These are phyloP conservation scores for Drosophila athabasca DNA, from an alignment of 1,140 invertebrate species.

Conservation along the genomic window DNA sequence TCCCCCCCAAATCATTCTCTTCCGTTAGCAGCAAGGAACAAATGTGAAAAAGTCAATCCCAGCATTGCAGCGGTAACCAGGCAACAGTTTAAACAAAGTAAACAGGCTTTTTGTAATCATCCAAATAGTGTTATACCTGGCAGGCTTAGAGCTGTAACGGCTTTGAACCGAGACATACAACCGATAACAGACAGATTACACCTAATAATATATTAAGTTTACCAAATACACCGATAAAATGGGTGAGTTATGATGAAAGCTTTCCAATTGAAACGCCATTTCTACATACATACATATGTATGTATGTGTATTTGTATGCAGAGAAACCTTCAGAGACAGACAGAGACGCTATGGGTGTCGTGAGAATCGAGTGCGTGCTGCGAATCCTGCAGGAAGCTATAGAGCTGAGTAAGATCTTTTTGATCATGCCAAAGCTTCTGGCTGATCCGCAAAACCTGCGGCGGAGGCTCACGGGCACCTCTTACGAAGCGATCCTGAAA, in stretches of 20 bases:
- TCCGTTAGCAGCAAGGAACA: background rate
- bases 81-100: constrained; percentile 43
- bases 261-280: no score
- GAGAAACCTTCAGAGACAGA: background rate
- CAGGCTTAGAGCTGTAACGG: constrained; percentile 11
- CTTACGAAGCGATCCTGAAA: constrained; percentile 29
- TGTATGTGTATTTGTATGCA: no score
- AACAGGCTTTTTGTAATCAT: constrained; percentile 5
- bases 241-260: constrained; percentile 13
- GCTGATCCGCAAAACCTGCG: constrained; percentile 23
- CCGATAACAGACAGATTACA: constrained; percentile 4
- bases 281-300: no score
- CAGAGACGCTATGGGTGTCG: constrained; percentile 18
- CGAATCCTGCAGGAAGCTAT: constrained; percentile 27
- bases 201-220: background rate
- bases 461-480: constrained; percentile 8
- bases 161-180: constrained; percentile 10
- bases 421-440: constrained; percentile 51
- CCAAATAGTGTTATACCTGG: constrained; percentile 15
- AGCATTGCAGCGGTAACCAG: constrained; percentile 24
- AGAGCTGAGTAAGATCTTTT: constrained; percentile 50
- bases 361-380: constrained; percentile 42
- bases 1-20: no score
- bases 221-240: constrained; percentile 5
- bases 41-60: background rate